Conservation (phyloP, 2,888 invertebrate species). For the Amiota mariae region DNA sequence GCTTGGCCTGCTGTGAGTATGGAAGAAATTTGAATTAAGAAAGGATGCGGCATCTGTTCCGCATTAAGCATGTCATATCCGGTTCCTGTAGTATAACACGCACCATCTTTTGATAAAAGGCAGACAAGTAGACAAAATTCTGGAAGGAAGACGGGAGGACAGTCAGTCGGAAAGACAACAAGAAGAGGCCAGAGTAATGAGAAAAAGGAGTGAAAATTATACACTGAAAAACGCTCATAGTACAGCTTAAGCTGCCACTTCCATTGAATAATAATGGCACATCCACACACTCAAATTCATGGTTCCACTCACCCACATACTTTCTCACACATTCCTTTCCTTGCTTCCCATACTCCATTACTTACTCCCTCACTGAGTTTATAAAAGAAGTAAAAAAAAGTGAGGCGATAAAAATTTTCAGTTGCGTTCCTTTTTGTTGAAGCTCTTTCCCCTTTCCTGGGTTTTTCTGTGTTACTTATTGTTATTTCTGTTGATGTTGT, state of each 20-base stretch:
- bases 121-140: too few species aligned
- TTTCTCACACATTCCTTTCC: too few species aligned
- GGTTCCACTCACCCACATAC: too few species aligned
- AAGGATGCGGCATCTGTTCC: constrained; percentile 59
- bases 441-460: constrained; percentile 11
- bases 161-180: too few species aligned
- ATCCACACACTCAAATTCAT: neutral
- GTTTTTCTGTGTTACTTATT: constrained; percentile 22
- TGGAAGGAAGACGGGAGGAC: too few species aligned
- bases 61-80: constrained; percentile 68
- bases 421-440: constrained; percentile 29
- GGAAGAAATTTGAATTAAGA: constrained; percentile 24
- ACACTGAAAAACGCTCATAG: constrained; percentile 15
- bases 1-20: neutral
- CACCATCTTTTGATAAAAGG: neutral
- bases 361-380: too few species aligned
- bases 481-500: constrained; percentile 41
- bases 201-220: constrained; percentile 14
- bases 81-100: constrained; percentile 57
- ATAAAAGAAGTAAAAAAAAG: constrained; percentile 34
- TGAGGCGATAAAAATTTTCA: constrained; percentile 39
- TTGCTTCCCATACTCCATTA: too few species aligned
- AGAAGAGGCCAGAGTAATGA: neutral
- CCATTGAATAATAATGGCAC: constrained; percentile 7
- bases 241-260: constrained; percentile 11